Evolutionary conservation across 2,113 vertebrate species (phyloP), one percentile per base, ranked within the genome.

Genomic region (Callorhinus ursinus): DNA sequence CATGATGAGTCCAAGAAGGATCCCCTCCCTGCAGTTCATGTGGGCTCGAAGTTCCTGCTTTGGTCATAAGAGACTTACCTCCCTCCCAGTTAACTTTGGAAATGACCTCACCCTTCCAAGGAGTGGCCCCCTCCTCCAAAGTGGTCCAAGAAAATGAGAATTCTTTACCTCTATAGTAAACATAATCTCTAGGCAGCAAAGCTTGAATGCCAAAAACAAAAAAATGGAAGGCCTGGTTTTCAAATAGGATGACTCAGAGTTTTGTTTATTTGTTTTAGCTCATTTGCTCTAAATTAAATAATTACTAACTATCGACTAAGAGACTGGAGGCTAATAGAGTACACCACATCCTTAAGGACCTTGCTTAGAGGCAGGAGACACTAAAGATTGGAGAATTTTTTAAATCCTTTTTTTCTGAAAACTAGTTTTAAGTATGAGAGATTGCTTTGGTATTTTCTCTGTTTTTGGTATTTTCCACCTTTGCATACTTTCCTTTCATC

Each of bases 251-350:
- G 65, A 65, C 22, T 77, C 26, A 16, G 46, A 28, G 89, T 95
- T 93, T 55, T 76, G 49, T 90, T 87, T 82, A 55, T 71, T 63
- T 84, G 51, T 59, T 86, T 94, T 79, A 88, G n/a, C 31, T 92
- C 72, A 61, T 94, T 95, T 92, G 39, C 86, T 90, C 31, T 67
- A 71, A 82, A 33, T 71, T 81, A 76, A 67, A 53, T 93, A 84
- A 67, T 86, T 57, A 36, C 21, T 69, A 63, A 51, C 67, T 51
- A 14, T 4, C 18, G 55, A 33, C 12, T 46, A 55, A 72, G n/a
- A 83, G 63, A 55, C 12, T 33, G 26, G 18, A 67, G 51, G 33
- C 42, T 42, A 79, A 77, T 4, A 76, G 46, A 77, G 16, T 15
- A 28, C 3, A 46, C 13, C 82, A 59, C 12, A 12, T 80, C 31